Evolutionary conservation across 2,113 vertebrate genomes (phyloP), one percentile per base, ranked within the genome.

Genomic region (Bungarus multicinctus): DNA sequence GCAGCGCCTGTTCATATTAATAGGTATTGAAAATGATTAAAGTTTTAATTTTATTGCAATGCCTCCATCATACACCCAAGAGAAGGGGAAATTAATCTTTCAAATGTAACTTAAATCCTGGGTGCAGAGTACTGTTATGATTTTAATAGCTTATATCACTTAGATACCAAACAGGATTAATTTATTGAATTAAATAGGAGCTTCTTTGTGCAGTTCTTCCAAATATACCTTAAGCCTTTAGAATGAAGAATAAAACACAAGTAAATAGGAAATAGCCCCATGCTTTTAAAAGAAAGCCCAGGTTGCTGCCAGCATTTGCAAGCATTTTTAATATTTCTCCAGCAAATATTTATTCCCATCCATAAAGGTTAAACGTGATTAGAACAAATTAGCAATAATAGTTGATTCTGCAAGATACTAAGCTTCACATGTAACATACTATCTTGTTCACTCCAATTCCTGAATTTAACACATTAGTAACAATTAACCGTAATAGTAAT

Each of bases 291-390:
- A 92, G 81, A 93, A 95, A 85, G n/a, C 9, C 55, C 0, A 45
- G 74, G 0, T 69, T 91, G 93, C 89, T 87, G 88, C 45, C 45
- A 92, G 95, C 94, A 91, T 94, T 94, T 97, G 90, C 96, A 96
- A 93, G 94, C 93, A 95, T 94, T 95, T 39, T 93, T 96, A 93
- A 89, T 96, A 74, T 81, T n/a, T 95, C 20, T 93, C 60, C 93
- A 94, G 23, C 92, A 95, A 90, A 94, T 91, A 94, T 93, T 97
- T 95, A 96, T 96, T 96, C 93, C 93, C 85, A 92, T 94, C 88
- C 92, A 91, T 95, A 94, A 96, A 98, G 97, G 97, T 98, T 94
- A 96, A 93, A 91, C 60, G 94, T 95, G 96, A 98, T 97, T 96
- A 97, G 97, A 95, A 54, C 85, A 69, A 2, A 54, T 89, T 92